Evolutionary conservation across 1,140 invertebrate species (phyloP).

Genomic region (Drosophila nikananu): DNA sequence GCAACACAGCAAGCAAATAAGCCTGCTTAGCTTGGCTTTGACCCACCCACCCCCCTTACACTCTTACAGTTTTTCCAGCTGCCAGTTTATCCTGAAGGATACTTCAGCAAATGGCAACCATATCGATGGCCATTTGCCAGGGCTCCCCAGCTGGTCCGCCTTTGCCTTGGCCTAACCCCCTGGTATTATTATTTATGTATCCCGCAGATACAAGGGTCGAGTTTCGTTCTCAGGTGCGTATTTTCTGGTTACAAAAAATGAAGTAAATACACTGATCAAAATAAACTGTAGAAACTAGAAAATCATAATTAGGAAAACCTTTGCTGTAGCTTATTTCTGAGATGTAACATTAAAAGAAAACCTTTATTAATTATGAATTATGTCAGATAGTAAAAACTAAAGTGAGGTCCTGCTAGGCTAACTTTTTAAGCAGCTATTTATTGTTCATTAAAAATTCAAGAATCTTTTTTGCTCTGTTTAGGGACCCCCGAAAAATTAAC

Average conservation of each 20-base stretch:
- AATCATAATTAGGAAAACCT: neutral
- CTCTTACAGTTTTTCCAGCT: conserved; percentile 12
- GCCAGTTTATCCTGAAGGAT: conserved; percentile 43
- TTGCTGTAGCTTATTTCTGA: neutral
- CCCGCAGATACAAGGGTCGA: conserved; percentile 38
- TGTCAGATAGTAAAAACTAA: neutral
- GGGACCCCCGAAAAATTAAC: no score
- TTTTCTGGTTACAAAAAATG: conserved; percentile 32
- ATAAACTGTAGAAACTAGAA: no score
- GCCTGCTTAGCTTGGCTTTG: conserved; percentile 57
- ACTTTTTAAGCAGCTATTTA: neutral
- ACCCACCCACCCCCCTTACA: neutral
- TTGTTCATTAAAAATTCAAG: neutral
- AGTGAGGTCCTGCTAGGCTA: neutral
- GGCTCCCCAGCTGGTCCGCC: conserved; percentile 12
- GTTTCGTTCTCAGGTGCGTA: conserved; percentile 65
- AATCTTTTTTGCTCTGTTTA: neutral
- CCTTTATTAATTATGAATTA: no score
- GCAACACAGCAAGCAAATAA: conserved; percentile 50
- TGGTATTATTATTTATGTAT: conserved; percentile 75
- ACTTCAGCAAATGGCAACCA: conserved; percentile 55
- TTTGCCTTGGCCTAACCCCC: neutral
- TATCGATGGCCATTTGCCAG: conserved; percentile 55
- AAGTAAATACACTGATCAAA: neutral
- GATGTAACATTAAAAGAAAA: neutral